Evolutionary conservation across 2,888 invertebrate genomes (phyloP).

Genomic region (Lasioglossum oenotherae): DNA sequence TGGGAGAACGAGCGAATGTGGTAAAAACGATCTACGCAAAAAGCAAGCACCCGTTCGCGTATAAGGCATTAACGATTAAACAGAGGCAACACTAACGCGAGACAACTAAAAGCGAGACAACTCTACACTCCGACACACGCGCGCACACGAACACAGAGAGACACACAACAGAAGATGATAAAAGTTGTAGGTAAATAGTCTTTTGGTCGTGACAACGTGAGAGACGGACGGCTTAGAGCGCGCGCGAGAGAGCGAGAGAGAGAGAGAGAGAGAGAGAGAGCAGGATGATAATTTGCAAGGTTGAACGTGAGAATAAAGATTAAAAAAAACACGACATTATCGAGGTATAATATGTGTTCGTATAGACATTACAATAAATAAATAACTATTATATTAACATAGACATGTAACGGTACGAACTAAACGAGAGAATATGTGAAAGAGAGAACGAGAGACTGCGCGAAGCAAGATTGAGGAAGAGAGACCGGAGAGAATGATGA

Average conservation of each 20-base stretch:
- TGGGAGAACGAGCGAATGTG: not conserved
- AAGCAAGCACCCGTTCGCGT: slow-evolving; percentile 23
- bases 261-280: not conserved
- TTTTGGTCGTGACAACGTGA: slow-evolving; percentile 21
- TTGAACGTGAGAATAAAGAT: slow-evolving; percentile 46
- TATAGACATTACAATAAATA: slow-evolving; percentile 81
- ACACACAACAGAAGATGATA: not conserved
- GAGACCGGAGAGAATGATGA: not conserved
- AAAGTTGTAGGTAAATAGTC: slow-evolving; percentile 26
- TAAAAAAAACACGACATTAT: slow-evolving; percentile 76
- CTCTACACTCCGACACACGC: slow-evolving; percentile 8
- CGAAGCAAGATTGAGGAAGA: not conserved
- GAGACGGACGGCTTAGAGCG: slow-evolving; percentile 22
- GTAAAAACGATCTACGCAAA: slow-evolving; percentile 12
- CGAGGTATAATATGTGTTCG: slow-evolving; percentile 83
- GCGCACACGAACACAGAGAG: not conserved
- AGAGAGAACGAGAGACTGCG: not conserved
- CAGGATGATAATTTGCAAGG: slow-evolving; percentile 16
- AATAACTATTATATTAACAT: slow-evolving; percentile 78
- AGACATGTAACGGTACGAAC: slow-evolving; percentile 67
- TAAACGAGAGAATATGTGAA: slow-evolving; percentile 23
- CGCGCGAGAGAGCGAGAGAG: not conserved
- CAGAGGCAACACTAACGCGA: not conserved
- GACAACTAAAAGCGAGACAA: not conserved
- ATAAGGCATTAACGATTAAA: slow-evolving; percentile 28